These are phyloP conservation scores for Leuciscus waleckii DNA, from an alignment of 2,797 vertebrate genomes.

Conservation along the genomic window DNA sequence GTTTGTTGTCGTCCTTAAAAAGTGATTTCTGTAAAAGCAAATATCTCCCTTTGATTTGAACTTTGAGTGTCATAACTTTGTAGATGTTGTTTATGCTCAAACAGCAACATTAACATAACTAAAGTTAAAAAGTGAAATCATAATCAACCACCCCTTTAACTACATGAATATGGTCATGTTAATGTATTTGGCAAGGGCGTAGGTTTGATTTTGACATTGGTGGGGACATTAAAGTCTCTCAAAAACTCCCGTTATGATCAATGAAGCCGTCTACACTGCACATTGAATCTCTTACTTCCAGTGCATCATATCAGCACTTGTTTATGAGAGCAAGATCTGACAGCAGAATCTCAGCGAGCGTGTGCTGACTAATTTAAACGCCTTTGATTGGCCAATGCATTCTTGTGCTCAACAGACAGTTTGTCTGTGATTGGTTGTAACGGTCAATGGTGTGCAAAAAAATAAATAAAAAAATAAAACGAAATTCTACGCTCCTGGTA, in stretches of 20 bases:
- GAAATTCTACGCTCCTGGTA: too few species aligned
- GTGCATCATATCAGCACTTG: not conserved
- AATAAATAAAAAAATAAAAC: too few species aligned
- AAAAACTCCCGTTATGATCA: not conserved
- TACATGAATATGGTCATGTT: not conserved
- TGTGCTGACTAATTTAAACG: not conserved
- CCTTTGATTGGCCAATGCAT: not conserved
- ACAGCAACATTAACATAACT: too few species aligned
- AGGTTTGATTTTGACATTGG: too few species aligned
- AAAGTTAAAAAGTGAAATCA: too few species aligned
- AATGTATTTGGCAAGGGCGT: too few species aligned
- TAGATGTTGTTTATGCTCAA: too few species aligned
- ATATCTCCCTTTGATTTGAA: too few species aligned
- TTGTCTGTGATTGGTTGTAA: not conserved
- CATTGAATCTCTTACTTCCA: not conserved
- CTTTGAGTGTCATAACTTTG: too few species aligned
- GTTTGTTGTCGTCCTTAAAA: too few species aligned
- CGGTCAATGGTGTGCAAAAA: not conserved
- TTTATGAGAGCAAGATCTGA: not conserved
- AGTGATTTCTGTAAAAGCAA: too few species aligned
- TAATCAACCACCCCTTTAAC: not conserved
- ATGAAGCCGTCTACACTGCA: not conserved
- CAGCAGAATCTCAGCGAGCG: not conserved
- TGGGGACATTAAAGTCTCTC: not conserved
- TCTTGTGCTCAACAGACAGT: not conserved